Percentiles rank a stretch among this genome's conserved stretches.
These are phyloP conservation scores for Ciconia nigra DNA, from an alignment of 2,797 vertebrate genomes.

Conservation along the genomic window DNA sequence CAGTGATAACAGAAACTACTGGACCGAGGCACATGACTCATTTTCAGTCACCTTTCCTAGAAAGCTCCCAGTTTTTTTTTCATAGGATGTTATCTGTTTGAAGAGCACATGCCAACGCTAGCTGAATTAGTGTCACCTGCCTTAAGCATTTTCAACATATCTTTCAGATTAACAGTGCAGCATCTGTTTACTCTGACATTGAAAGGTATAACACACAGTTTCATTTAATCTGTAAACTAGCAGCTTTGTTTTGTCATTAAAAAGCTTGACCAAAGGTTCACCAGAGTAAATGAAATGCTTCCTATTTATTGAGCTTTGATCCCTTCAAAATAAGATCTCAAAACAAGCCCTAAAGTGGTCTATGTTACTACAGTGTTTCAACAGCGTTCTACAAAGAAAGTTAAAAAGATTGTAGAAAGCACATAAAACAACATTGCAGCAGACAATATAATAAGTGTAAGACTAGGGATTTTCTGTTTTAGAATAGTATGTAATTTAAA, in stretches of 20 bases:
- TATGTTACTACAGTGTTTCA: neutral
- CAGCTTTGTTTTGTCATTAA: neutral
- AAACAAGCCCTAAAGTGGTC: neutral
- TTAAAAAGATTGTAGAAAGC: neutral
- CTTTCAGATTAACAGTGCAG: neutral
- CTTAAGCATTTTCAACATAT: neutral
- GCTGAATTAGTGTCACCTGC: neutral
- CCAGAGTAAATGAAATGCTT: neutral
- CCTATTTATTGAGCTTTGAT: neutral
- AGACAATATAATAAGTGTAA: neutral
- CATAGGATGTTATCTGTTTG: neutral
- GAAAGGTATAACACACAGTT: neutral
- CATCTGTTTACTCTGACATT: neutral
- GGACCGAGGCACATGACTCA: neutral
- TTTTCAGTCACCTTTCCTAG: neutral
- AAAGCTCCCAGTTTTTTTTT: neutral
- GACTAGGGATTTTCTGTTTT: neutral
- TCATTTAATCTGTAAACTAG: neutral
- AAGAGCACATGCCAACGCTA: neutral
- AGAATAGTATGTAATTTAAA: neutral
- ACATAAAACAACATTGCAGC: neutral
- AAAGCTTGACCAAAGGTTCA: neutral
- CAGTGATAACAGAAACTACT: neutral
- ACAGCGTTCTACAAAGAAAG: neutral
- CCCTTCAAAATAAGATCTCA: neutral